These are phyloP conservation scores for Odontothrips loti DNA, from an alignment of 2,888 invertebrate genomes.

Conservation along the genomic window DNA sequence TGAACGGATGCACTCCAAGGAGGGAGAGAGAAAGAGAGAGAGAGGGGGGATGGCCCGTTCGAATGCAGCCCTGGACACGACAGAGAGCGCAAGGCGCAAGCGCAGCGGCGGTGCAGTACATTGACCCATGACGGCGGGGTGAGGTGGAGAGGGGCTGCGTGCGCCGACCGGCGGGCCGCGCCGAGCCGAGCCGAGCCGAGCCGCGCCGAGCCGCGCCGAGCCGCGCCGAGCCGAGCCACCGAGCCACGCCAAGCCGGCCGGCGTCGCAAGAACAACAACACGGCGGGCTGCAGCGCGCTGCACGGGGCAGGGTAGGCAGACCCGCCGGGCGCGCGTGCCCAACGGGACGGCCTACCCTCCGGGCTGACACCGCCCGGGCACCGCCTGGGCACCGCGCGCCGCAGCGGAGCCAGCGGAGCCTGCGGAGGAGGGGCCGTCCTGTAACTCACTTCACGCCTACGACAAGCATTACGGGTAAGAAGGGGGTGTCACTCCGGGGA, in stretches of 20 bases:
- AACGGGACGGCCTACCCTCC: too few species aligned
- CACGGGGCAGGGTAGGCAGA: not conserved
- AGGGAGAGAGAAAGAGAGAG: not conserved
- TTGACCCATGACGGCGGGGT: constrained; percentile 28
- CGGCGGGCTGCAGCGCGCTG: not conserved
- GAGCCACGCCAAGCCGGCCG: too few species aligned
- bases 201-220: constrained; percentile 39
- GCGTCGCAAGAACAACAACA: too few species aligned
- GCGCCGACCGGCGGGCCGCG: constrained; percentile 41
- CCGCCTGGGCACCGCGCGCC: not conserved
- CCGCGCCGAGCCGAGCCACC: constrained; percentile 2
- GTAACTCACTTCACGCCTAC: too few species aligned
- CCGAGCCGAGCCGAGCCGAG: too few species aligned
- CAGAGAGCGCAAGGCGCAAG: not conserved
- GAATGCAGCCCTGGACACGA: not conserved
- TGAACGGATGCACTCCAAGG: not conserved
- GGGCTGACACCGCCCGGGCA: not conserved
- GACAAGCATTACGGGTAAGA: too few species aligned
- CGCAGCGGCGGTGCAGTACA: not conserved
- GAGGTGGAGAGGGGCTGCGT: constrained; percentile 42
- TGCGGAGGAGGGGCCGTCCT: constrained; percentile 30
- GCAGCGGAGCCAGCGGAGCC: constrained; percentile 27
- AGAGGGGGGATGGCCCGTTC: not conserved
- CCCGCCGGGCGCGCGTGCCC: not conserved
- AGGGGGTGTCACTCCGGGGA: too few species aligned